Conservation (phyloP, 2,113 vertebrate species). For the Macrotus californicus region DNA sequence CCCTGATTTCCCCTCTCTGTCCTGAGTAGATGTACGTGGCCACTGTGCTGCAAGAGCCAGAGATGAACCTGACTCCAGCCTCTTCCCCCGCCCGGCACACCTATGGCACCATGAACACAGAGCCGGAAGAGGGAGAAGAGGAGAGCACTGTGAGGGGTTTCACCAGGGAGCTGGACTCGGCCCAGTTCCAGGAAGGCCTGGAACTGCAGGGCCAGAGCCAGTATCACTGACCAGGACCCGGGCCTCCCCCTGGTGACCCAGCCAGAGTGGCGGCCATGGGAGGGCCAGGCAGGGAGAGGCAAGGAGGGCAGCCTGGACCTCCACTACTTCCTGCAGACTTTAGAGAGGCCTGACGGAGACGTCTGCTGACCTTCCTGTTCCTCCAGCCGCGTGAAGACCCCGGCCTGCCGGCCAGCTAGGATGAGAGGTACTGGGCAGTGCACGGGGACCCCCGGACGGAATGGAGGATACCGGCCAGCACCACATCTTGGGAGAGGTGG, state of each 20-base stretch:
- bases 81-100: constrained; percentile 93
- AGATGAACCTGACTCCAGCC: constrained; percentile 91
- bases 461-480: not conserved
- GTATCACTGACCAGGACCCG: constrained; percentile 82
- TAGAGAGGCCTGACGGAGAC: not conserved
- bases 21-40: constrained; percentile 91
- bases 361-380: not conserved
- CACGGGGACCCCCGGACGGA: not conserved
- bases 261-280: not conserved
- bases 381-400: not conserved
- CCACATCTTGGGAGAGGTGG: not conserved
- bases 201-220: constrained; percentile 84
- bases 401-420: not conserved
- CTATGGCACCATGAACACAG: constrained; percentile 92
- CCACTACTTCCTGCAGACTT: constrained; percentile 45
- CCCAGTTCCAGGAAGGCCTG: constrained; percentile 80
- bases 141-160: constrained; percentile 78
- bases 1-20: not conserved
- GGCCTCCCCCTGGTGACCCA: not conserved
- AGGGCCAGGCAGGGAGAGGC: not conserved
- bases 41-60: constrained; percentile 91
- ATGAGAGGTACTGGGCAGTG: not conserved
- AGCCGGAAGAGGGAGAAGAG: constrained; percentile 82
- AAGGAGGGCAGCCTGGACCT: constrained; percentile 4
- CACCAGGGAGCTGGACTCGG: constrained; percentile 86